A percentile compares a stretch with the other conserved stretches of the same genome.
These are phyloP conservation scores for Diglossa cyanea DNA, from an alignment of 2,797 vertebrate species.

Conservation along the genomic window DNA sequence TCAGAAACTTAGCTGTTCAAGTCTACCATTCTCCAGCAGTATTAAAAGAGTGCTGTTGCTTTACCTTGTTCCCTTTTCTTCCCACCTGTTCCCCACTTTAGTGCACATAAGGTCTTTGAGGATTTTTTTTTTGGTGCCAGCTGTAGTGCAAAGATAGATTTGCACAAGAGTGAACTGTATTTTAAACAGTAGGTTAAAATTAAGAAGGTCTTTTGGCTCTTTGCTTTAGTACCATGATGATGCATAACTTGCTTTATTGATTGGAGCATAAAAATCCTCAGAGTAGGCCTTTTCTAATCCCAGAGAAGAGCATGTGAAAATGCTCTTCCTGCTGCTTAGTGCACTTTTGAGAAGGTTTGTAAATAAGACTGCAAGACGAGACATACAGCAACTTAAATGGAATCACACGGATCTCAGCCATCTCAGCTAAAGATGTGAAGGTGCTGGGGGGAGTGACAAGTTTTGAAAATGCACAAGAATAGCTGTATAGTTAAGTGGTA, in stretches of 20 bases:
- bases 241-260: neutral
- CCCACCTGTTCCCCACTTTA: accelerated
- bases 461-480: neutral
- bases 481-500: neutral
- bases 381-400: neutral
- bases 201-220: neutral
- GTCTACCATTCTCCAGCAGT: neutral
- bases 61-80: neutral
- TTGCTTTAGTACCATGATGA: neutral
- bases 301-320: neutral
- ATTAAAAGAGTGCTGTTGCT: neutral
- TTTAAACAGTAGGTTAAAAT: neutral
- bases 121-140: neutral
- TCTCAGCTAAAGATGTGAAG: neutral
- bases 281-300: neutral
- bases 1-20: neutral
- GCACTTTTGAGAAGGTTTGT: neutral
- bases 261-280: neutral
- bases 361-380: neutral
- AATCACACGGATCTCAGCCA: neutral
- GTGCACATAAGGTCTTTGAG: neutral
- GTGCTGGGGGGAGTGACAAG: neutral
- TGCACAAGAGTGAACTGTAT: neutral
- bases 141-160: neutral
- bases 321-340: neutral